These are phyloP conservation scores for Helarctos malayanus DNA, from an alignment of 2,797 vertebrate species.

Conservation along the genomic window DNA sequence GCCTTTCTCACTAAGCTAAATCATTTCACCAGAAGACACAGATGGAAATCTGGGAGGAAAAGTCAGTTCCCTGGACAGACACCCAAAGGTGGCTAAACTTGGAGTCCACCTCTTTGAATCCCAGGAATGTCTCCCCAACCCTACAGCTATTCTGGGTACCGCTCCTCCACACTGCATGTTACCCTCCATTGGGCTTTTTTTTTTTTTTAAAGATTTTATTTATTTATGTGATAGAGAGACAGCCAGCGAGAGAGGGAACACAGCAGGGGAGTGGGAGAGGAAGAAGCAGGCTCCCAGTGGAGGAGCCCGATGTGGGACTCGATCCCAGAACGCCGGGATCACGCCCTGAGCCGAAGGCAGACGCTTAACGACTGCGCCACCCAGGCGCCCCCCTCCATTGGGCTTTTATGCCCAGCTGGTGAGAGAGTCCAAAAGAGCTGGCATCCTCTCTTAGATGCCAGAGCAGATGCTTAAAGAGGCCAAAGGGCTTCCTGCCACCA, in stretches of 20 bases:
- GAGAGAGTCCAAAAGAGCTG: background rate
- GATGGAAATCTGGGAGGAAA: background rate
- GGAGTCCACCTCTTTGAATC: background rate
- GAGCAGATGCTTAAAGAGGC: slow-evolving; percentile 14
- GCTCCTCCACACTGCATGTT: background rate
- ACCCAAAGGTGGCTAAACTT: background rate
- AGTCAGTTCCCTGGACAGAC: background rate
- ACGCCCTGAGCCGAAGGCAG: too few relatives aligned
- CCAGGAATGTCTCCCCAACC: background rate
- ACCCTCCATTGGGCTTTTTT: background rate
- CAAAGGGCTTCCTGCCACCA: background rate
- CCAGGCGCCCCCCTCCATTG: too few relatives aligned
- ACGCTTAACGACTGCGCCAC: too few relatives aligned
- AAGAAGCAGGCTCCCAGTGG: too few relatives aligned
- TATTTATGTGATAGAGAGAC: too few relatives aligned
- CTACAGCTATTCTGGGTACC: background rate
- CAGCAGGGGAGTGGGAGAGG: too few relatives aligned
- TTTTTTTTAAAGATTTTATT: too few relatives aligned
- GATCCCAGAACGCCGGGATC: too few relatives aligned
- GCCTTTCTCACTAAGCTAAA: background rate
- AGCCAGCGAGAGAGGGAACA: too few relatives aligned
- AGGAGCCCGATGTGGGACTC: too few relatives aligned
- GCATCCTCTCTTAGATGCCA: slow-evolving; percentile 5
- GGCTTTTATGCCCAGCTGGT: background rate
- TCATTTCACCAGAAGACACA: background rate